Evolutionary conservation across 1,140 invertebrate genomes (phyloP).

Genomic region (Nymphalis io): DNA sequence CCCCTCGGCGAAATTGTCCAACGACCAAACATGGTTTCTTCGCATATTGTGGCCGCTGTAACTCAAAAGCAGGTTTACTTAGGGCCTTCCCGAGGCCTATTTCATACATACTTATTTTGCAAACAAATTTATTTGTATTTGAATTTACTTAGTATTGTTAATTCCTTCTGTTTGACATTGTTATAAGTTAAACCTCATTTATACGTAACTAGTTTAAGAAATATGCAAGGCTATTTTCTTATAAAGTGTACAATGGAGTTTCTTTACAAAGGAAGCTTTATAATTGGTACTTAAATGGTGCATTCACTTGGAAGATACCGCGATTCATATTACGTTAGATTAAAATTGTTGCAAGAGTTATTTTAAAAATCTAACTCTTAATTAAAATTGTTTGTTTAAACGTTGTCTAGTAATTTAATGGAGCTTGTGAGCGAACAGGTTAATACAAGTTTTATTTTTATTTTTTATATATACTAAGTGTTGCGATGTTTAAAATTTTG

Average conservation of each 20-base stretch:
- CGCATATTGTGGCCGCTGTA: conserved; percentile 56
- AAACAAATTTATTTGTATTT: conserved; percentile 46
- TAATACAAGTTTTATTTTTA: no score
- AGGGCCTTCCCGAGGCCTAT: conserved; percentile 61
- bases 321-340: conserved; percentile 33
- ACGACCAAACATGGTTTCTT: conserved; percentile 61
- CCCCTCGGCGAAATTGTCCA: conserved; percentile 59
- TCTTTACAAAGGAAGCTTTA: conserved; percentile 38
- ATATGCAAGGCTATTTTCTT: conserved; percentile 39
- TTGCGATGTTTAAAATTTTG: no score
- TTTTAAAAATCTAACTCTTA: conserved; percentile 27
- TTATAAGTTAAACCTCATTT: conserved; percentile 51
- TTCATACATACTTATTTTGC: conserved; percentile 53
- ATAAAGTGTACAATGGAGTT: conserved; percentile 34
- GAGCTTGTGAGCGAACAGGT: no score
- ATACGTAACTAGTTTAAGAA: conserved; percentile 46
- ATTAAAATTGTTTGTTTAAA: conserved; percentile 17
- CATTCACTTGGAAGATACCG: conserved; percentile 37
- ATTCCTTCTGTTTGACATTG: conserved; percentile 65
- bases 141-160: conserved; percentile 74
- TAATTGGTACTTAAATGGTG: conserved; percentile 40
- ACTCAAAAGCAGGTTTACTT: conserved; percentile 65
- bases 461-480: no score
- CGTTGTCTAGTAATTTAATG: not conserved
- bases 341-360: conserved; percentile 36